Base-by-base conservation (phyloP, 2,113 vertebrate genomes). In the Lepus timidus region DNA sequence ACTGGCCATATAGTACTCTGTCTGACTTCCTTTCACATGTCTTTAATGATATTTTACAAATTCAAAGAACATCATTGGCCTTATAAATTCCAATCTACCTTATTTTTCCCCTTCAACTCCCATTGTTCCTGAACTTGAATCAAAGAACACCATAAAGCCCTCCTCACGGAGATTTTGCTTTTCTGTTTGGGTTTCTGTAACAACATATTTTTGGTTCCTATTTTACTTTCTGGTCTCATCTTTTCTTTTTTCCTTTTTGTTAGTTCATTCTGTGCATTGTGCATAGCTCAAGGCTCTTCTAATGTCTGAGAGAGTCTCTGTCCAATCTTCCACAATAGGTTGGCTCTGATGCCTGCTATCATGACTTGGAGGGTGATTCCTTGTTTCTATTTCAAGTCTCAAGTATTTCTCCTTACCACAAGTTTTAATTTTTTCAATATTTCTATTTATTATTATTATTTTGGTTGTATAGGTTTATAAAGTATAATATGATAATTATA, bases 201-300 rank as follows among this genome's bases (percentile, higher is more conserved):
- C 29, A 67, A 22, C 7, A 17, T 33, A 61, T n/a, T 58, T 75
- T 95, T 84, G 4, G 12, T 93, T 90, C 94, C 22, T n/a, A 88
- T 36, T 79, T 90, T 23, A 90, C 75, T 4, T 51, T 95, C 51
- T 85, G 36, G 29, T 36, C 22, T 25, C 25, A 61, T 36, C 8
- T 62, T 79, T 78, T 4, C 22, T 68, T 31, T 31, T 51, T 1
- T 39, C 5, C 7, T 73, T 68, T 76, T 58, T 19, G 49, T 75
- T 67, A 95, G 33, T 71, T 2, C 6, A 67, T 88, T 76, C 6
- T 89, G 3, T 58, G n/a, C 16, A 27, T n/a, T 67, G 4, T 25
- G 16, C 64, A 5, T 23, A 76, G 17, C 36, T 67, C 5, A 55
- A 80, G 27, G 44, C 6, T 83, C 9, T 78, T 70, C 23, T 1